These are phyloP conservation scores for Drymodes brunneopygia DNA, from an alignment of 2,113 vertebrate genomes.

Conservation along the genomic window DNA sequence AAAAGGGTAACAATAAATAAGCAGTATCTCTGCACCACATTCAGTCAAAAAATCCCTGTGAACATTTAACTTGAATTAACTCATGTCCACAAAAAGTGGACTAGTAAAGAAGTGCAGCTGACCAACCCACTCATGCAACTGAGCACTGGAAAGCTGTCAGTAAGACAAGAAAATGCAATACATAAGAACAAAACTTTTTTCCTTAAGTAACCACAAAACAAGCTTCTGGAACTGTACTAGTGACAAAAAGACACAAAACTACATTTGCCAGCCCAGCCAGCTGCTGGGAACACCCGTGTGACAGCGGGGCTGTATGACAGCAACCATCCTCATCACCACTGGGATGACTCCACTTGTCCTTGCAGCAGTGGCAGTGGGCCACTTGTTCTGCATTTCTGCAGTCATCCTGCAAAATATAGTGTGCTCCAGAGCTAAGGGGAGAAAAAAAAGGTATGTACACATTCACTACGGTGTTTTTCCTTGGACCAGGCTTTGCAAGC, in stretches of 20 bases:
- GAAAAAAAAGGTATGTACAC: not conserved
- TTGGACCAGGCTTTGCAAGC: not conserved
- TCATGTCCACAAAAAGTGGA: not conserved
- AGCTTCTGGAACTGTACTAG: not conserved
- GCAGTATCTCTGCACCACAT: not conserved
- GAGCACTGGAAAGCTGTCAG: not conserved
- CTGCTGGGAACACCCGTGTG: not conserved
- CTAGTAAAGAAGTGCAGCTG: not conserved
- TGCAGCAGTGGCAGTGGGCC: not conserved
- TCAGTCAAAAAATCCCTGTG: not conserved
- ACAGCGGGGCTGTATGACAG: not conserved
- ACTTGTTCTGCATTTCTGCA: not conserved
- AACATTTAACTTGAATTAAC: not conserved
- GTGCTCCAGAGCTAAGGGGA: not conserved
- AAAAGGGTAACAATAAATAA: not conserved
- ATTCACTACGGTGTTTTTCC: not conserved
- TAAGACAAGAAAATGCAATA: not conserved
- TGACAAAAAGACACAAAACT: not conserved
- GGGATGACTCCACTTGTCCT: not conserved
- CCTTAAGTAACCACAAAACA: not conserved
- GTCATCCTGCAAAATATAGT: not conserved
- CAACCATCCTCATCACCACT: not conserved
- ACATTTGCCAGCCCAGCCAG: not conserved
- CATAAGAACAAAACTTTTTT: not conserved
- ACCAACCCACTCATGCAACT: not conserved